These are phyloP conservation scores for Paragorgia papillata DNA, from an alignment of 92 coral and sea anemone genomes.

Conservation along the genomic window DNA sequence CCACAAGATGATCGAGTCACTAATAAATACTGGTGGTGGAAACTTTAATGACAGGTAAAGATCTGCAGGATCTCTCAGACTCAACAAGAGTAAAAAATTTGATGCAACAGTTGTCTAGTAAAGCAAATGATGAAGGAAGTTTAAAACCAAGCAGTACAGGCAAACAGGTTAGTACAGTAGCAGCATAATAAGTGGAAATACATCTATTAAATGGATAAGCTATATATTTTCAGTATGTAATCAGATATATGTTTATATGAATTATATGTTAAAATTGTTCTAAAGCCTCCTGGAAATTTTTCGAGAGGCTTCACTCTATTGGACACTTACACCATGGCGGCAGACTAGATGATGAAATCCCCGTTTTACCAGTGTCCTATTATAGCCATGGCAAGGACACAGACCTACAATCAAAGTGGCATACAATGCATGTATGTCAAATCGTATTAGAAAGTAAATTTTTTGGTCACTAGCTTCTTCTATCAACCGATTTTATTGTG, in stretches of 20 bases:
- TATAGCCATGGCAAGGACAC: constrained; percentile 42
- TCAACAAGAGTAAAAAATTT: no score
- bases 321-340: constrained; percentile 13
- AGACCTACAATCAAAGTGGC: constrained; percentile 9
- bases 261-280: no score
- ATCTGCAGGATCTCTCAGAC: constrained; percentile 35
- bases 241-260: no score
- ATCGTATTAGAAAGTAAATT: not conserved
- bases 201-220: no score
- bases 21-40: constrained; percentile 17
- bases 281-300: no score
- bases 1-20: constrained; percentile 39
- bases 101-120: constrained; percentile 32
- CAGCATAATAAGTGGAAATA: no score
- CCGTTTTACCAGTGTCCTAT: constrained; percentile 24
- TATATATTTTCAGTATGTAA: no score
- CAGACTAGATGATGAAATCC: no score
- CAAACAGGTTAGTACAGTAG: no score
- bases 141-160: no score
- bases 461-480: no score
- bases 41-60: constrained; percentile 22
- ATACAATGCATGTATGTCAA: constrained; percentile 26
- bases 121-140: not conserved
- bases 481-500: not conserved
- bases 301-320: no score